These are phyloP conservation scores for Clamator glandarius DNA, from an alignment of 2,797 vertebrate genomes.

Conservation along the genomic window DNA sequence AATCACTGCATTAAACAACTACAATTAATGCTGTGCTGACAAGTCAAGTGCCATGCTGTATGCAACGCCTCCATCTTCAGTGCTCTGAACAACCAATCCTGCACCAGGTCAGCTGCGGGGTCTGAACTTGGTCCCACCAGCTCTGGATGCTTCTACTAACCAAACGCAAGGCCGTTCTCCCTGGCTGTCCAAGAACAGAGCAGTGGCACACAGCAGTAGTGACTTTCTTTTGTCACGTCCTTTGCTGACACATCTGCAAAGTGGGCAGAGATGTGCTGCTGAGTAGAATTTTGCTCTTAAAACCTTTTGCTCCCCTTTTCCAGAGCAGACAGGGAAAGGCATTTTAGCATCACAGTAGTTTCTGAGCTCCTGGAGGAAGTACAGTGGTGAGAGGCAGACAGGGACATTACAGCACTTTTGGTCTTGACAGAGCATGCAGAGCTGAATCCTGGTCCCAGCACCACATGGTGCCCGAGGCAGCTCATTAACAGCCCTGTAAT, in stretches of 20 bases:
- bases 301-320: background rate
- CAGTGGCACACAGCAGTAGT: background rate
- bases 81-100: background rate
- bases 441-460: background rate
- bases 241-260: background rate
- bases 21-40: background rate
- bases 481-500: background rate
- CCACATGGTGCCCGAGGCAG: fast-evolving
- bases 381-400: background rate
- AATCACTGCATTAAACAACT: slow-evolving; percentile 35
- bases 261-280: background rate
- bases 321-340: background rate
- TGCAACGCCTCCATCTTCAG: background rate
- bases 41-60: background rate
- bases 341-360: background rate
- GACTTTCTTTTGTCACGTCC: background rate
- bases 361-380: background rate
- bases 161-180: background rate
- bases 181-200: fast-evolving
- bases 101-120: fast-evolving
- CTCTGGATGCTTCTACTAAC: background rate
- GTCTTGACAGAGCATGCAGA: background rate
- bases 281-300: background rate
- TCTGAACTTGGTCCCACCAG: background rate
- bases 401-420: background rate